These are phyloP conservation scores for Actinia equina DNA, from an alignment of 64 coral and sea anemone species.

Conservation along the genomic window DNA sequence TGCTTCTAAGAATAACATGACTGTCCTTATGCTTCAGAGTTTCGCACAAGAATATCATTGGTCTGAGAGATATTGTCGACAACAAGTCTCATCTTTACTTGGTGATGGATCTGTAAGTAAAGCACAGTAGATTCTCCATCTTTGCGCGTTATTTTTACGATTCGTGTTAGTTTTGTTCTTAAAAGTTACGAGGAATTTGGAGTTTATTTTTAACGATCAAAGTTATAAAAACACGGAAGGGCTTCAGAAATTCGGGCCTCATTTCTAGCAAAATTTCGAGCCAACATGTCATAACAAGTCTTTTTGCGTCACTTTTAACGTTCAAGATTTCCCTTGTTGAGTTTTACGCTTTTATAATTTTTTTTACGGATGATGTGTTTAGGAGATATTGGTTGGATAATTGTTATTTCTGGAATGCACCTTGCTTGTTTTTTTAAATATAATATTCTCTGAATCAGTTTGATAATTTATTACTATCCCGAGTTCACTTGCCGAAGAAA, in stretches of 20 bases:
- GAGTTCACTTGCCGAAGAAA: not conserved
- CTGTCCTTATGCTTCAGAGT: constrained; percentile 15
- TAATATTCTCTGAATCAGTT: not conserved
- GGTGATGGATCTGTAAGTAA: constrained; percentile 97
- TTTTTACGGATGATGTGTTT: not conserved
- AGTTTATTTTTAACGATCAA: not conserved
- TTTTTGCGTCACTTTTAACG: not conserved
- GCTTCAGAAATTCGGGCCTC: not conserved
- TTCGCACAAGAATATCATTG: constrained; percentile 90
- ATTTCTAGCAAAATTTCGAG: not conserved
- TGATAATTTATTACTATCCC: not conserved
- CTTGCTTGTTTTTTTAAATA: not conserved
- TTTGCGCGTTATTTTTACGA: not conserved
- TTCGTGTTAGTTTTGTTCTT: not conserved
- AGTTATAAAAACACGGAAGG: not conserved
- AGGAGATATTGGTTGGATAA: no score
- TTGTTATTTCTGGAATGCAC: not conserved
- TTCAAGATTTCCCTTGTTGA: not conserved
- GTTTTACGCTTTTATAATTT: not conserved
- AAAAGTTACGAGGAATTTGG: not conserved
- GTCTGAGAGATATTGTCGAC: constrained; percentile 87
- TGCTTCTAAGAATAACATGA: not conserved
- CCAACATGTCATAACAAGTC: not conserved
- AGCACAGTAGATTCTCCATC: not conserved
- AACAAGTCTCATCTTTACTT: constrained; percentile 97